These are phyloP conservation scores for Pollenia angustigena DNA, from an alignment of 2,888 invertebrate genomes.

Conservation along the genomic window DNA sequence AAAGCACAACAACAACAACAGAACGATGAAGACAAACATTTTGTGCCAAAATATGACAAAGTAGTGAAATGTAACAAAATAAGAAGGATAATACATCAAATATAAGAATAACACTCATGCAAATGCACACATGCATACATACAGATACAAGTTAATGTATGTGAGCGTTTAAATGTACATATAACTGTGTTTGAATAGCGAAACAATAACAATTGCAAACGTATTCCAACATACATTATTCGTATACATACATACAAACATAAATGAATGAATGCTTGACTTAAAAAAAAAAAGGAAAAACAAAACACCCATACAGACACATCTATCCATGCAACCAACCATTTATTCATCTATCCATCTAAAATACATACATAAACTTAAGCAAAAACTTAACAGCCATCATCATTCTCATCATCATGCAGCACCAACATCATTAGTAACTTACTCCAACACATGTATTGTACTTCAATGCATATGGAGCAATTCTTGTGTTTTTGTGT, in stretches of 20 bases:
- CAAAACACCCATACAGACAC: conserved; percentile 7
- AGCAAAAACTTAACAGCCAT: conserved; percentile 62
- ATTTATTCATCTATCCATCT: conserved; percentile 27
- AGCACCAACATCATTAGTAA: conserved; percentile 37
- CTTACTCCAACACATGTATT: conserved; percentile 12
- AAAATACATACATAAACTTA: conserved; percentile 26
- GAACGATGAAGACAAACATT: conserved; percentile 50
- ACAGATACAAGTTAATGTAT: conserved; percentile 15
- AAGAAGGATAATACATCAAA: conserved; percentile 72
- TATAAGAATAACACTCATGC: conserved; percentile 52
- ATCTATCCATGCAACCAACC: not conserved
- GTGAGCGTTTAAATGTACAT: not conserved
- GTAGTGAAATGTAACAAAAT: conserved; percentile 70
- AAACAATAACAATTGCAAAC: conserved; percentile 40
- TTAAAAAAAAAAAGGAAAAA: conserved; percentile 17
- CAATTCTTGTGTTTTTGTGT: not conserved
- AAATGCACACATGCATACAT: not conserved
- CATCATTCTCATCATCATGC: conserved; percentile 37
- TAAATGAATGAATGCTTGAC: conserved; percentile 53
- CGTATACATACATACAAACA: conserved; percentile 19
- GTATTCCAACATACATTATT: not conserved
- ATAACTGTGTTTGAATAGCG: not conserved
- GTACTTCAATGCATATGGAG: not conserved
- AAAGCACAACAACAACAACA: conserved; percentile 23
- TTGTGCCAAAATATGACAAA: conserved; percentile 70